phyloP scores from a whole-genome alignment of 2,888 invertebrate species.

The Erpobdella octoculata region DNA sequence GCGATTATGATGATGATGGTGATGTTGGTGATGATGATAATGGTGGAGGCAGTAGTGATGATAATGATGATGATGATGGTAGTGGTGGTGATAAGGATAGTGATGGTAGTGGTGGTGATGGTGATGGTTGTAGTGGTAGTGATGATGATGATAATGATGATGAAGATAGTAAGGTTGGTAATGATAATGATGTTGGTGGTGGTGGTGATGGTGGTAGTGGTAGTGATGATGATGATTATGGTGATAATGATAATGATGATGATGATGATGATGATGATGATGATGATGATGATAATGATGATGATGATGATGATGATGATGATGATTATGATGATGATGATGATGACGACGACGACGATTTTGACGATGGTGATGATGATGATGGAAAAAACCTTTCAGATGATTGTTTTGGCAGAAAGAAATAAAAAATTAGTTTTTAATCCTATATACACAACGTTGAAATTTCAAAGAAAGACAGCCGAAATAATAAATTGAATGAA shows the following conservation, averaged over 20 bases:
- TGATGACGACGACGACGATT: slow-evolving; percentile 26
- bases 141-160: slow-evolving; percentile 29
- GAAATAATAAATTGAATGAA: background rate
- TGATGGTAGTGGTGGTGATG: slow-evolving; percentile 27
- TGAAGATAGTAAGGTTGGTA: slow-evolving; percentile 10
- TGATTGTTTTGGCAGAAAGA: background rate
- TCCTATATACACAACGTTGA: no score
- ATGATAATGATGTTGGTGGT: no score
- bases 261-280: slow-evolving; percentile 19
- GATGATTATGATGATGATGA: slow-evolving; percentile 29
- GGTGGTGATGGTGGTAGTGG: background rate
- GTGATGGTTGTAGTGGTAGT: slow-evolving; percentile 22
- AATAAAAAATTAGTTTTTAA: no score
- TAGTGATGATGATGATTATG: background rate
- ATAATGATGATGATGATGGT: background rate
- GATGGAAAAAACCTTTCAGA: background rate
- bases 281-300: slow-evolving; percentile 27
- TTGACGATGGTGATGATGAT: slow-evolving; percentile 22
- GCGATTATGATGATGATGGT: no score
- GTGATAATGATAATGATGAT: background rate
- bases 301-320: slow-evolving; percentile 28
- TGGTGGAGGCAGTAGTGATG: background rate
- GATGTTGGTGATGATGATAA: no score
- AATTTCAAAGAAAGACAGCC: background rate
- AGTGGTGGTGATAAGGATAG: slow-evolving; percentile 21